A percentile compares a stretch with the other conserved stretches of the same genome.
Conservation (phyloP, 2,888 invertebrate genomes). For the Rhorus exstirpatorius region DNA sequence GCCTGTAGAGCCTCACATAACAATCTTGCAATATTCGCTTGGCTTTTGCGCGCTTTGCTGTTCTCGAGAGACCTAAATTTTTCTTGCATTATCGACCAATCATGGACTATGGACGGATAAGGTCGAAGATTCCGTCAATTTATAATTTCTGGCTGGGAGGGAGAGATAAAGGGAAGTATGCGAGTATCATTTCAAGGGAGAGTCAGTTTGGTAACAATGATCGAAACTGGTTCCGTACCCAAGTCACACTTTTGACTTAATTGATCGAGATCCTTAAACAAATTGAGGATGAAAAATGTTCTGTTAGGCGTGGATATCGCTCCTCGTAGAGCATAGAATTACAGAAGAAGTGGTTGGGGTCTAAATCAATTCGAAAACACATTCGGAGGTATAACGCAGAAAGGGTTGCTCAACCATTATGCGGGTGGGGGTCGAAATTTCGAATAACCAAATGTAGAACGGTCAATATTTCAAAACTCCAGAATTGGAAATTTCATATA, state of each 20-base stretch:
- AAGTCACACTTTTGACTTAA: constrained; percentile 77
- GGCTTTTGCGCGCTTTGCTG: neutral
- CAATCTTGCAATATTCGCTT: neutral
- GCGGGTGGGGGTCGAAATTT: no score
- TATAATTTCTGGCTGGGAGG: no score
- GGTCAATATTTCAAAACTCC: no score
- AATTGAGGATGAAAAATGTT: constrained; percentile 80
- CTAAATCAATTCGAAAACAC: constrained; percentile 78
- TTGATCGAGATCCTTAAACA: constrained; percentile 78
- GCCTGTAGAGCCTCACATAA: constrained; percentile 24
- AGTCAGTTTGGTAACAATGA: constrained; percentile 47
- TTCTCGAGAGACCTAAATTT: neutral
- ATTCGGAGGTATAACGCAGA: constrained; percentile 70
- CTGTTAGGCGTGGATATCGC: constrained; percentile 63
- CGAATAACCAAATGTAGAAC: no score
- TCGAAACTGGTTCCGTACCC: neutral
- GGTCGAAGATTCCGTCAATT: neutral
- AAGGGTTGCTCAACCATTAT: constrained; percentile 72
- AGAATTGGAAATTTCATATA: no score
- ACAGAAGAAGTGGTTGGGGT: constrained; percentile 73
- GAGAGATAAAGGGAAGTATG: neutral
- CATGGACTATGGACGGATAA: neutral
- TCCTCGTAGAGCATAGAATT: constrained; percentile 72
- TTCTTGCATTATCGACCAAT: neutral
- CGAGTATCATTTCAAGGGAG: constrained; percentile 6